Evolutionary conservation across 2,888 invertebrate genomes (phyloP), one percentile per base, ranked within the genome.

Genomic region (Hoplodrina blanda): DNA sequence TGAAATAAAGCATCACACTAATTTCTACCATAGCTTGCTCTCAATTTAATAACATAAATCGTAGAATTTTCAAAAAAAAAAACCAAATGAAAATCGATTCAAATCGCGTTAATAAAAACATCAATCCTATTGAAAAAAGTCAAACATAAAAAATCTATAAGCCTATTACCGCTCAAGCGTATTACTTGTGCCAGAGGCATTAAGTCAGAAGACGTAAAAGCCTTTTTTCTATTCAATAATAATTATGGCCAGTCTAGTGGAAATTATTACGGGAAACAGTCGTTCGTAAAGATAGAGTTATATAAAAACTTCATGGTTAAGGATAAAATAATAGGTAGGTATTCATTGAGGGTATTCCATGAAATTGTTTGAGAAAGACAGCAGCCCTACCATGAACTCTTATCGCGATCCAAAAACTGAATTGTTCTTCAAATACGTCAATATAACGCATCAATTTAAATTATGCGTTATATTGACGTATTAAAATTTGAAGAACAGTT

Each of bases 161-260:
- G 41, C n/a, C 17, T 52, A 52, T 71, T 57, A 56, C 20, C 80
- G 80, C 73, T 68, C 2, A 55, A 73, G 64, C 69, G 50, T 69
- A 73, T 73, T 68, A 69, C 75, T 81, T 83, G 59, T 44, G 46
- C 25, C 61, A 68, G 62, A 57, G 65, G 53, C 69, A 69, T 71
- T 70, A 76, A 74, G 68, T 61, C 67, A 73, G 33, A 20, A 65
- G 73, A 71, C 61, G 54, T 69, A 57, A 68, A 73, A 62, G 65
- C 72, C 75, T 78, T 87, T 79, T 81, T 87, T 83, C 78, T 76
- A 72, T 82, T 82, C 81, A 83, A 84, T 83, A 81, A 83, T 82
- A 86, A 87, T 84, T 85, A 84, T 81, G 83, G 56, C 61, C 83
- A 84, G 73, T 84, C 82, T 85, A 53, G 57, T 82, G 86, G 86